Evolutionary conservation across 2,113 vertebrate species (phyloP).

Genomic region (Periophthalmodon schlosseri): DNA sequence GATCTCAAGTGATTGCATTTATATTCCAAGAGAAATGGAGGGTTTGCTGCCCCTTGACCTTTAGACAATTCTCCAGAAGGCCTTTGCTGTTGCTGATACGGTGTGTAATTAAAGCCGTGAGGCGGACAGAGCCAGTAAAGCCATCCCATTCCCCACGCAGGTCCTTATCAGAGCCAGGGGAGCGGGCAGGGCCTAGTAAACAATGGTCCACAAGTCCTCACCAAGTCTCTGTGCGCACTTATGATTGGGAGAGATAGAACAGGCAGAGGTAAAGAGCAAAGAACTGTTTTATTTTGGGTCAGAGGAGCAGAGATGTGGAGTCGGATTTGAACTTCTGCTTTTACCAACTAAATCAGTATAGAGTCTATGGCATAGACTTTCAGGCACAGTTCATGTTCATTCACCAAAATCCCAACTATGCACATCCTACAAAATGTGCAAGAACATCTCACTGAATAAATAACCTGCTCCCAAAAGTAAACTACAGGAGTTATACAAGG

Average conservation of each 20-base stretch:
- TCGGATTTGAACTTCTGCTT: slow-evolving; percentile 32
- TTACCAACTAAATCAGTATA: slow-evolving; percentile 45
- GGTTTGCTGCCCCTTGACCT: slow-evolving; percentile 60
- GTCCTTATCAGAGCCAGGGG: slow-evolving; percentile 67
- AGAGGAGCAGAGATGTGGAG: slow-evolving; percentile 28
- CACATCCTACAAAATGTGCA: neutral
- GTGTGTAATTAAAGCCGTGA: slow-evolving; percentile 75
- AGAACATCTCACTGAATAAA: neutral
- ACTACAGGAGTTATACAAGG: slow-evolving; percentile 17
- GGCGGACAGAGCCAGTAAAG: slow-evolving; percentile 67
- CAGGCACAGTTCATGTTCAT: neutral
- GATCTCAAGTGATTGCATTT: slow-evolving; percentile 63
- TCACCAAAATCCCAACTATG: neutral
- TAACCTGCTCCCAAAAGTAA: neutral
- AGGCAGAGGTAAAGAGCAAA: slow-evolving; percentile 13
- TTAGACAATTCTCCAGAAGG: slow-evolving; percentile 51
- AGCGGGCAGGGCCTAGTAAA: slow-evolving; percentile 63
- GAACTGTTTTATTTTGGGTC: slow-evolving; percentile 34
- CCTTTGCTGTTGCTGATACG: slow-evolving; percentile 42
- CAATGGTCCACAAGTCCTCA: slow-evolving; percentile 56
- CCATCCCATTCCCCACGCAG: slow-evolving; percentile 51
- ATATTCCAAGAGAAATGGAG: slow-evolving; percentile 57
- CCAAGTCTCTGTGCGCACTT: slow-evolving; percentile 50
- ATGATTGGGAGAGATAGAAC: slow-evolving; percentile 48
- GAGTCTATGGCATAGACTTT: neutral